Evolutionary conservation across 2,888 invertebrate species (phyloP).

Genomic region (Mactromeris polynyma): DNA sequence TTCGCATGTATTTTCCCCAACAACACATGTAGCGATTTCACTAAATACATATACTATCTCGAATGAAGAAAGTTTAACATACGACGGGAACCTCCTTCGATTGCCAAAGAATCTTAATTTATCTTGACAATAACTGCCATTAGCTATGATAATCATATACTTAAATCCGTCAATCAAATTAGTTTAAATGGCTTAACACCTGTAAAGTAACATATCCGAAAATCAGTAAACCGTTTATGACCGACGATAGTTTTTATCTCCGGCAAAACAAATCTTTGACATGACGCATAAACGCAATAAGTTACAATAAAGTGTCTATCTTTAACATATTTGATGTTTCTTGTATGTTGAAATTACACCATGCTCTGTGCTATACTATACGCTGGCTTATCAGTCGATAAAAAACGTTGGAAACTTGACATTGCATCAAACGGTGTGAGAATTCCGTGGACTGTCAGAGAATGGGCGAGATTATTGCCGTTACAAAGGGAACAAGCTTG

Average conservation of each 20-base stretch:
- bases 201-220: constrained; percentile 29
- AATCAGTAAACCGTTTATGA: constrained; percentile 42
- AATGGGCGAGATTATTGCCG: not conserved
- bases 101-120: not conserved
- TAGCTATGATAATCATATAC: constrained; percentile 9
- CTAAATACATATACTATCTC: not conserved
- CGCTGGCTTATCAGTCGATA: constrained; percentile 38
- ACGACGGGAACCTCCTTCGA: not conserved
- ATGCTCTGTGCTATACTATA: constrained; percentile 52
- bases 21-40: not conserved
- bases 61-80: not conserved
- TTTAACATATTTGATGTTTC: constrained; percentile 27
- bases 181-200: constrained; percentile 52
- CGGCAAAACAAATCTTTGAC: constrained; percentile 50
- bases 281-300: constrained; percentile 42
- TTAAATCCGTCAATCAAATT: constrained; percentile 46
- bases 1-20: not conserved
- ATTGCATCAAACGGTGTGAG: constrained; percentile 47
- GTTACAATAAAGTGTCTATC: constrained; percentile 39
- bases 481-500: not conserved
- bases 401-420: constrained; percentile 36
- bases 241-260: constrained; percentile 45
- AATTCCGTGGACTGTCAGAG: constrained; percentile 27
- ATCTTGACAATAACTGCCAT: constrained; percentile 33
- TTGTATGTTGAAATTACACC: constrained; percentile 23